Percentiles rank a stretch among this genome's conserved stretches.
These are phyloP conservation scores for Orgyia antiqua DNA, from an alignment of 2,888 invertebrate species.

Conservation along the genomic window DNA sequence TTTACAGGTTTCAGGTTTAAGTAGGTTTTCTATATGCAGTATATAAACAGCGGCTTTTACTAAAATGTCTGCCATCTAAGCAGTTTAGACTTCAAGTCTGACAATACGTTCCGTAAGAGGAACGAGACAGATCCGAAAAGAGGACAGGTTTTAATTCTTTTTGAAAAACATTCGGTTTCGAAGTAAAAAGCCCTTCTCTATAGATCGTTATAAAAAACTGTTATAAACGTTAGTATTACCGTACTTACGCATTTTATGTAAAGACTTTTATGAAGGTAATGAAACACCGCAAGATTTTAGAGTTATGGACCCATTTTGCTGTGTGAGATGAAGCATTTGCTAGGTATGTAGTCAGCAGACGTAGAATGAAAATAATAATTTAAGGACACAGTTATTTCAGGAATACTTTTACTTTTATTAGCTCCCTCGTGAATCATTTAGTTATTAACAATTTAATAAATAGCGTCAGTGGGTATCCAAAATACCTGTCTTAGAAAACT, in stretches of 20 bases:
- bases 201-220: constrained; percentile 10
- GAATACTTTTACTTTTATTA: constrained; percentile 13
- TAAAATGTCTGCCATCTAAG: too few species aligned
- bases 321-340: constrained; percentile 20
- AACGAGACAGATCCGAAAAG: too few species aligned
- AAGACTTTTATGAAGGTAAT: constrained; percentile 45
- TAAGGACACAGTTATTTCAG: constrained; percentile 18
- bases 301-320: constrained; percentile 35
- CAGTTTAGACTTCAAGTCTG: too few species aligned
- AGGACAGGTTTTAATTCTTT: too few species aligned
- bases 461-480: too few species aligned
- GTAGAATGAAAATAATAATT: constrained; percentile 27
- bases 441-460: constrained; percentile 11
- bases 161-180: too few species aligned
- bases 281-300: constrained; percentile 45
- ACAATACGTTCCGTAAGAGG: too few species aligned
- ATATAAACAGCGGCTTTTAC: too few species aligned
- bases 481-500: too few species aligned
- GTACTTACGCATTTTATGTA: constrained; percentile 29
- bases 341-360: constrained; percentile 23
- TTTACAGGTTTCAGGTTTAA: too few species aligned
- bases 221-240: constrained; percentile 21
- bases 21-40: too few species aligned
- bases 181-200: too few species aligned
- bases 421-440: constrained; percentile 8